A percentile compares a stretch with the other conserved stretches of the same genome.
Evolutionary conservation across 2,888 invertebrate species (phyloP).

Genomic region (Penaeus monodon): DNA sequence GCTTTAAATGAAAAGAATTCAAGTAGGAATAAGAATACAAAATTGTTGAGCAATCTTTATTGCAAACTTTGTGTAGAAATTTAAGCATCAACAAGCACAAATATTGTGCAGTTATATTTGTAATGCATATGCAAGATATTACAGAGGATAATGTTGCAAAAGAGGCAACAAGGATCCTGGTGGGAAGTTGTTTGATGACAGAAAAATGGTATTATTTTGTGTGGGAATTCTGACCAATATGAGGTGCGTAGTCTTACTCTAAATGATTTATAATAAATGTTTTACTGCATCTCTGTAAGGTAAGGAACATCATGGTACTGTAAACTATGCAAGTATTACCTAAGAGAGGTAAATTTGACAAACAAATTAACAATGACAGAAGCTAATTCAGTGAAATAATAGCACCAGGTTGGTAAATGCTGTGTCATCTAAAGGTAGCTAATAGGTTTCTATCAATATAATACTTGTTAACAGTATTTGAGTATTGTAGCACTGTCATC

Average conservation of each 20-base stretch:
- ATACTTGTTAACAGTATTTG: conserved; percentile 24
- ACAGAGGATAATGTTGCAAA: conserved; percentile 33
- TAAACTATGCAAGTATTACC: conserved; percentile 1
- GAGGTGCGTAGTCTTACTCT: too few relatives aligned
- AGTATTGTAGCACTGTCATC: conserved; percentile 22
- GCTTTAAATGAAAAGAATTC: too few relatives aligned
- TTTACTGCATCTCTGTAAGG: too few relatives aligned
- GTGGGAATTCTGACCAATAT: too few relatives aligned
- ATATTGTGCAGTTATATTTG: conserved; percentile 58
- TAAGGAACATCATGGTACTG: too few relatives aligned
- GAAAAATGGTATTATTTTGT: too few relatives aligned
- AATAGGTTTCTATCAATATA: conserved; percentile 7
- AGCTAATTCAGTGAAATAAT: conserved; percentile 9
- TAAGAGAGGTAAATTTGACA: conserved; percentile 12
- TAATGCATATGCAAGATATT: conserved; percentile 47
- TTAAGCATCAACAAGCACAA: conserved; percentile 61
- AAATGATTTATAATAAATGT: too few relatives aligned
- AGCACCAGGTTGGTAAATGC: conserved; percentile 36
- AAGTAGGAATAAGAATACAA: conserved; percentile 6
- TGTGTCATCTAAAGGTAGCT: conserved; percentile 14
- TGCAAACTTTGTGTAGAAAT: conserved; percentile 64
- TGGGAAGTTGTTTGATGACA: conserved; percentile 16
- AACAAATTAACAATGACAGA: background rate
- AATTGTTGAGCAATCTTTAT: conserved; percentile 59
- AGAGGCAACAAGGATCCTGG: conserved; percentile 49